A percentile compares a stretch with the other conserved stretches of the same genome.
Conservation (phyloP, 2,797 vertebrate species). For the Mus caroli region DNA sequence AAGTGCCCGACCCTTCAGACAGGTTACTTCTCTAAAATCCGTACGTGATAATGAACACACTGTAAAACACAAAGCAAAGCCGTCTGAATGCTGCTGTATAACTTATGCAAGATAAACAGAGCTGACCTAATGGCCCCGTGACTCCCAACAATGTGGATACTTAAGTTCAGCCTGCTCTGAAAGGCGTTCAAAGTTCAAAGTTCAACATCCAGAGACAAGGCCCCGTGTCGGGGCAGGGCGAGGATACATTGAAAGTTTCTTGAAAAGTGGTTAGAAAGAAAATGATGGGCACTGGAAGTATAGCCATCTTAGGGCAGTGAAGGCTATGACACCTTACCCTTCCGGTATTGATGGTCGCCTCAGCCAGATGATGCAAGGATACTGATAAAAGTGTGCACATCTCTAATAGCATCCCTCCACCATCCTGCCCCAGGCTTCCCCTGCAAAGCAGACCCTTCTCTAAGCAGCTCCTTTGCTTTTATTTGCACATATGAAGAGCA, state of each 20-base stretch:
- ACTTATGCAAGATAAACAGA: slow-evolving; percentile 47
- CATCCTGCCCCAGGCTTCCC: not conserved
- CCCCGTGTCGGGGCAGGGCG: slow-evolving; percentile 26
- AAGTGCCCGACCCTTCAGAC: not conserved
- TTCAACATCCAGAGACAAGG: slow-evolving; percentile 65
- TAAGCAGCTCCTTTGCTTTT: not conserved
- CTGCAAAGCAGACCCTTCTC: not conserved
- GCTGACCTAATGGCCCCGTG: slow-evolving; percentile 70
- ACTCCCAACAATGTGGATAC: slow-evolving; percentile 65
- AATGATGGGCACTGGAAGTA: slow-evolving; percentile 61
- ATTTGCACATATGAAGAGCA: not conserved
- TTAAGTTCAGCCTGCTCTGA: slow-evolving; percentile 68
- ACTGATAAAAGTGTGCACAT: not conserved
- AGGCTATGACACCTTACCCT: slow-evolving; percentile 34
- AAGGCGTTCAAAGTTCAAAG: slow-evolving; percentile 47
- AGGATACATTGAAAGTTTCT: not conserved
- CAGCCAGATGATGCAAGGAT: not conserved
- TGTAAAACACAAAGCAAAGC: slow-evolving; percentile 42
- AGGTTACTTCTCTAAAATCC: not conserved
- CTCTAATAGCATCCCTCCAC: not conserved
- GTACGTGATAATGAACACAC: not conserved
- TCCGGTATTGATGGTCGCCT: slow-evolving; percentile 40
- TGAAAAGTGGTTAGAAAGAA: slow-evolving; percentile 25
- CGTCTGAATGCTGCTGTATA: not conserved
- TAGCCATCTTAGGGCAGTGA: slow-evolving; percentile 44